Evolutionary conservation across 2,888 invertebrate genomes (phyloP).

Genomic region (Chrysolina haemoptera): DNA sequence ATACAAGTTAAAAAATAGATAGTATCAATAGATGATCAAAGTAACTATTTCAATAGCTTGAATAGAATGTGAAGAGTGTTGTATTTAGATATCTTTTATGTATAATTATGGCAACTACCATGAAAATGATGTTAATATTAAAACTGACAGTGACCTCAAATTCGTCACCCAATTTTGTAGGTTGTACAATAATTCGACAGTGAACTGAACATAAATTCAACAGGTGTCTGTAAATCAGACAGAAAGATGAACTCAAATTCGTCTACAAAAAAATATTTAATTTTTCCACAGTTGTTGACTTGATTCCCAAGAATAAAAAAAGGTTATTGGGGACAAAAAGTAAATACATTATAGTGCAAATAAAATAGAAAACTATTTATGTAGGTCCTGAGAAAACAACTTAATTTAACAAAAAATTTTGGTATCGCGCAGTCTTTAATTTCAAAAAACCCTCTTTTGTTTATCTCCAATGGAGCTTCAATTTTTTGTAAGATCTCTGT

Average conservation of each 20-base stretch:
- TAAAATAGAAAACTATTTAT: not conserved
- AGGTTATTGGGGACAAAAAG: not conserved
- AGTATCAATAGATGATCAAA: not conserved
- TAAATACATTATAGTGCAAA: not conserved
- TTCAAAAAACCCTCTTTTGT: slow-evolving; percentile 1
- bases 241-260: not conserved
- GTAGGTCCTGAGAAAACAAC: not conserved
- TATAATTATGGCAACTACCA: slow-evolving; percentile 1
- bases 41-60: not conserved
- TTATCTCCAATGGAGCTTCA: not conserved
- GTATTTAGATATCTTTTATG: too few species aligned
- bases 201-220: not conserved
- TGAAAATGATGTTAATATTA: not conserved
- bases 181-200: slow-evolving; percentile 1
- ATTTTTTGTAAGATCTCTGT: not conserved
- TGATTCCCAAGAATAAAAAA: not conserved
- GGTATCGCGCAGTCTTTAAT: not conserved
- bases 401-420: not conserved
- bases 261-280: not conserved
- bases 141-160: not conserved
- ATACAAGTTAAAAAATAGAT: slow-evolving; percentile 1
- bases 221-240: slow-evolving; percentile 1
- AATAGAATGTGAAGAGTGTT: slow-evolving; percentile 1
- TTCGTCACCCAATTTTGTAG: slow-evolving; percentile 1
- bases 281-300: not conserved